Percentiles rank a stretch among this genome's conserved stretches.
Evolutionary conservation across 2,888 invertebrate genomes (phyloP).

Genomic region (Mechanitis mazaeus): DNA sequence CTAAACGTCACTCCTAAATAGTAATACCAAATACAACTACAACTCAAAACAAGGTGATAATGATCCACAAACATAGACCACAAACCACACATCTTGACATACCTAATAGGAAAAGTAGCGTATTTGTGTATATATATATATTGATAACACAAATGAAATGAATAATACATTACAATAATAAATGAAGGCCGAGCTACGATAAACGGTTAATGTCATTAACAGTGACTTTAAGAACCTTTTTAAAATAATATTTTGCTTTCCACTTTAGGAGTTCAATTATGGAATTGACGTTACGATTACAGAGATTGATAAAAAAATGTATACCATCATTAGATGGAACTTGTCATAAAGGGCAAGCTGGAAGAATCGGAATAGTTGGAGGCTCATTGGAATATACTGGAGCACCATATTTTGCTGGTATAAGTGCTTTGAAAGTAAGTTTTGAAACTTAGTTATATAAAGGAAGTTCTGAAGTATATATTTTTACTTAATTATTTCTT

Average conservation of each 20-base stretch:
- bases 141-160: background rate
- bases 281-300: conserved; percentile 26
- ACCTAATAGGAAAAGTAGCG: background rate
- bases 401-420: conserved; percentile 97
- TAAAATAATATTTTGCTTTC: conserved; percentile 17
- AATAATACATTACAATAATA: background rate
- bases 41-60: no score
- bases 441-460: background rate
- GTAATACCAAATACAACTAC: no score
- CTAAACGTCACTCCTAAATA: no score
- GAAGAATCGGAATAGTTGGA: conserved; percentile 94
- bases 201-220: background rate
- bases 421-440: conserved; percentile 85
- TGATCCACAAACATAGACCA: no score
- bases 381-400: conserved; percentile 97
- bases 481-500: background rate
- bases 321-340: conserved; percentile 80
- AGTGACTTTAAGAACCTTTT: background rate
- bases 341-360: conserved; percentile 93
- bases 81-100: background rate
- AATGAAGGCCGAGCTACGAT: background rate
- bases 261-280: conserved; percentile 15
- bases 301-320: conserved; percentile 45
- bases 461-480: background rate
- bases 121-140: no score